Evolutionary conservation across 2,113 vertebrate genomes (phyloP), one percentile per base, ranked within the genome.

Genomic region (Ochotona princeps): DNA sequence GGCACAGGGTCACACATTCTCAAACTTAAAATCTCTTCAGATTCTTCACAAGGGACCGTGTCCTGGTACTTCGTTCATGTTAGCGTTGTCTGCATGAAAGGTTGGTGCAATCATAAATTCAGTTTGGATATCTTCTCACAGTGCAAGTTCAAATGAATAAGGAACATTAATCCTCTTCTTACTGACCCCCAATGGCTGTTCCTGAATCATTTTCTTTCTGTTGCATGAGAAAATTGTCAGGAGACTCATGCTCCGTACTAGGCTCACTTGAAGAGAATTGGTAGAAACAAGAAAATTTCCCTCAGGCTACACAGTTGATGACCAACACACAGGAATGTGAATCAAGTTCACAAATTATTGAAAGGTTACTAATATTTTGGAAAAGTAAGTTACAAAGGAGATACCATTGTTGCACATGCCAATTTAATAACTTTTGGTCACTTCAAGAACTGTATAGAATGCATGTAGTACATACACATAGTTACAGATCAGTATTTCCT

Each of bases 141-240:
- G 7, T 18, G 28, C 30, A 89, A 85, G 28, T 13, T 87, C 57
- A 28, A 87, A 70, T 80, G 26, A 63, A 54, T 47, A 89, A 84
- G 13, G 54, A 70, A 14, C 47, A 30, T 9, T 74, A 20, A 61
- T 21, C 7, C 32, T 73, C 47, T 78, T 87, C 17, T 17, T 84
- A 25, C 49, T 84, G 67, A 89, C 57, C 92, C 63, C 92, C 73
- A 82, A 9, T 60, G 14, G 10, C 28, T 81, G 72, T 57, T 95
- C 63, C 1, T 0, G 32, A 93, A 57, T 81, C 78, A 67, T 63
- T 23, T 17, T 87, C 76, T 90, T 90, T 89, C 66, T 88, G 65
- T 87, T 83, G 32, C 69, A 79, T n/a, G 25, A 95, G 74, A 83
- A 89, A 88, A n/a, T 66, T 93, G 69, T 88, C 93, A 90, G 28